A percentile compares a stretch with the other conserved stretches of the same genome.
phyloP scores from a whole-genome alignment of 2,888 invertebrate species.

The Amblyjoppa proteus region DNA sequence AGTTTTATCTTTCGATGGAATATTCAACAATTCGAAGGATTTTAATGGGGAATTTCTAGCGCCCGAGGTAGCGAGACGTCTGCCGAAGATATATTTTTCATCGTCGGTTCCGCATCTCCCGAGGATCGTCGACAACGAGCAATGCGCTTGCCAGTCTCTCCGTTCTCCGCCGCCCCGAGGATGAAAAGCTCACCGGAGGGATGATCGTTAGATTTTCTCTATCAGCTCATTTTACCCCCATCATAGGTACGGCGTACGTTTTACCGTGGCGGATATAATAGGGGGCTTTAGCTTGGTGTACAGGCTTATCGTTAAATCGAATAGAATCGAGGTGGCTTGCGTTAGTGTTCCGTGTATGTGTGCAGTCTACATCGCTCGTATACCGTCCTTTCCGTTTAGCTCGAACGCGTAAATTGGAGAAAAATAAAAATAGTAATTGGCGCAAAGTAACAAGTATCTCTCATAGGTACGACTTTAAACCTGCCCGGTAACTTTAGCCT shows the following conservation, averaged over 20 bases:
- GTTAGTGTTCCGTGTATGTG: neutral
- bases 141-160: neutral
- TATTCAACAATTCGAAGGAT: neutral
- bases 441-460: constrained; percentile 38
- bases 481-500: constrained; percentile 6
- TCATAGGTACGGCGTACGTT: constrained; percentile 26
- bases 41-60: neutral
- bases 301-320: constrained; percentile 49
- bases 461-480: constrained; percentile 1
- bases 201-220: constrained; percentile 54
- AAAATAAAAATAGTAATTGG: constrained; percentile 35
- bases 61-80: neutral
- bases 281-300: constrained; percentile 22
- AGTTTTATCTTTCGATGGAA: too few species aligned
- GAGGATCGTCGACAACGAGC: neutral
- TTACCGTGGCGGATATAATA: constrained; percentile 42
- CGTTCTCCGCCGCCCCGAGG: constrained; percentile 14
- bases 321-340: neutral
- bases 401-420: constrained; percentile 16
- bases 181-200: constrained; percentile 42
- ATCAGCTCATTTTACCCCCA: constrained; percentile 58
- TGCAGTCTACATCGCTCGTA: constrained; percentile 22
- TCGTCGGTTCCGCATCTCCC: constrained; percentile 26
- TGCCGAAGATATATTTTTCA: constrained; percentile 31
- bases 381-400: neutral